Conservation (phyloP, 2,888 invertebrate genomes). For the Eilema depressum region DNA sequence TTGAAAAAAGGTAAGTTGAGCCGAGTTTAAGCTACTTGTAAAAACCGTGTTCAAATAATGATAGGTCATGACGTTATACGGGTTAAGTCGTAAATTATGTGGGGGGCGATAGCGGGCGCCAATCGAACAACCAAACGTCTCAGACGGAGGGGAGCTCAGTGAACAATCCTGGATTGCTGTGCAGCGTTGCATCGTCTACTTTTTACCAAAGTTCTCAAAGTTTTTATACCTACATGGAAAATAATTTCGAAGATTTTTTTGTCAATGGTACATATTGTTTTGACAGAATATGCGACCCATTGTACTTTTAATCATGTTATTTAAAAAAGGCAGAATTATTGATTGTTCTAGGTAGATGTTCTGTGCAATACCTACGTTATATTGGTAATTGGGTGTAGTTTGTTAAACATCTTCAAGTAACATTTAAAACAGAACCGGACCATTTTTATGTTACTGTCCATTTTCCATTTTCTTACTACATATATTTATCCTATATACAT, state of each 20-base stretch:
- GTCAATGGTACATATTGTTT: not conserved
- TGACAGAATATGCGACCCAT: not conserved
- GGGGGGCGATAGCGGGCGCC: conserved; percentile 65
- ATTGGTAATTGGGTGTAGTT: too few species aligned
- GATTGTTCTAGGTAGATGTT: not conserved
- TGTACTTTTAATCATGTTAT: not conserved
- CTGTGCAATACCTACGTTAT: not conserved
- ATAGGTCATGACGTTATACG: conserved; percentile 69
- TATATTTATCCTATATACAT: too few species aligned
- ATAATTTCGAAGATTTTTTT: not conserved
- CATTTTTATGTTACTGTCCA: too few species aligned
- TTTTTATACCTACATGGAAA: not conserved
- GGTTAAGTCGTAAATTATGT: conserved; percentile 73
- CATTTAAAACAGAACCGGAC: not conserved
- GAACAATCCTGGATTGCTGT: conserved; percentile 53
- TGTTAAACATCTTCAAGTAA: too few species aligned
- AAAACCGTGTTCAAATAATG: conserved; percentile 65
- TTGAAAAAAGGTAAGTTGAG: conserved; percentile 27
- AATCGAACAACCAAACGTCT: conserved; percentile 62
- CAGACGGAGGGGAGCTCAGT: conserved; percentile 60
- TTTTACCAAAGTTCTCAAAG: conserved; percentile 58
- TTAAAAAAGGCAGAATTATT: not conserved
- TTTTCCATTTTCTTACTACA: too few species aligned
- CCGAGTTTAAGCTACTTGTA: conserved; percentile 42
- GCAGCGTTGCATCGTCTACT: conserved; percentile 50